Evolutionary conservation across 1,140 invertebrate species (phyloP).

Genomic region (Radopholus similis): DNA sequence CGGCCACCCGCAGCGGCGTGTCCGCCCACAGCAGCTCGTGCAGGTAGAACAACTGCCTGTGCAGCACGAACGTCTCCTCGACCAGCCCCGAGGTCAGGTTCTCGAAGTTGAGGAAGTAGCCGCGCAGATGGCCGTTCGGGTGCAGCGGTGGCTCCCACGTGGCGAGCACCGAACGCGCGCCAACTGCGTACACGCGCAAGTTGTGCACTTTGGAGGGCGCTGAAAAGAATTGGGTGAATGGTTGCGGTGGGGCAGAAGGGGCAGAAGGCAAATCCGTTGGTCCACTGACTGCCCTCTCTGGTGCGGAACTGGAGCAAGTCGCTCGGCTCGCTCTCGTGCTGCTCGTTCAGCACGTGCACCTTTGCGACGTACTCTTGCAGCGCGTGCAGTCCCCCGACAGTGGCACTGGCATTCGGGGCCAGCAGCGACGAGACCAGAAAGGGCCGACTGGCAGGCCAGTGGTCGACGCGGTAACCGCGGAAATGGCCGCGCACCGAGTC

Average conservation of each 20-base stretch:
- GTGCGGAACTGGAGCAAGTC: conserved; percentile 45
- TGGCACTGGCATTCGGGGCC: conserved; percentile 1
- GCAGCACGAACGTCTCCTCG: conserved; percentile 56
- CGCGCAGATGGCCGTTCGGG: conserved; percentile 54
- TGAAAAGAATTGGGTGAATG: conserved; percentile 21
- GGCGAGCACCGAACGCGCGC: conserved; percentile 46
- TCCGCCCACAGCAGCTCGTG: conserved; percentile 50
- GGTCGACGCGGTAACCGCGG: conserved; percentile 51
- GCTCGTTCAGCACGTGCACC: conserved; percentile 43
- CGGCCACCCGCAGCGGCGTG: conserved; percentile 48
- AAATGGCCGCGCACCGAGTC: conserved; percentile 50
- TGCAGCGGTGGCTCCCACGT: conserved; percentile 52
- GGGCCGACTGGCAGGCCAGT: conserved; percentile 43
- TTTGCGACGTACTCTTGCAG: conserved; percentile 42
- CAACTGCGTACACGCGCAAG: conserved; percentile 52
- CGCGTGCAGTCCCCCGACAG: conserved; percentile 29
- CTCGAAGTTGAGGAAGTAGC: conserved; percentile 56
- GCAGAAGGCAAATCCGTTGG: too few relatives aligned
- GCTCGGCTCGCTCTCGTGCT: conserved; percentile 42
- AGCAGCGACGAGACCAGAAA: conserved; percentile 17
- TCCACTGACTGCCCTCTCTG: conserved; percentile 57
- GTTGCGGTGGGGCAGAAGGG: background rate
- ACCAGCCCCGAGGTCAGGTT: conserved; percentile 43
- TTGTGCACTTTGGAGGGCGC: conserved; percentile 54
- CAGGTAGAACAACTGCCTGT: conserved; percentile 51